Conservation (phyloP, 2,888 invertebrate species). For the Noctua janthina region DNA sequence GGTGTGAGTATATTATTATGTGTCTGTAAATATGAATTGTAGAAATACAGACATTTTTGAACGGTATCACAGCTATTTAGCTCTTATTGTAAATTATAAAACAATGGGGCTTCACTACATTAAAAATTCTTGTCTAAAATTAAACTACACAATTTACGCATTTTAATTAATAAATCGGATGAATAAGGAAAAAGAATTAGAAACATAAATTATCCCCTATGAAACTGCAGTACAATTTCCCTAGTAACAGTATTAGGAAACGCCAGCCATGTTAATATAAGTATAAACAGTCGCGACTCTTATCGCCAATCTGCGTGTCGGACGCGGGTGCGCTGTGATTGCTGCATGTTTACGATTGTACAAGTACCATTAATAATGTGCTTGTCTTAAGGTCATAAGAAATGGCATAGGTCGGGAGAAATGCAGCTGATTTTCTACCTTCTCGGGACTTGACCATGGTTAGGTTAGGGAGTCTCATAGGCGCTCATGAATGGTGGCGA, state of each 20-base stretch:
- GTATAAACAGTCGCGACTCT: conserved; percentile 26
- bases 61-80: background rate
- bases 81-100: background rate
- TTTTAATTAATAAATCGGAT: background rate
- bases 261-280: conserved; percentile 11
- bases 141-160: background rate
- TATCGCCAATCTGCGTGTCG: conserved; percentile 37
- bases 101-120: background rate
- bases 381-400: conserved; percentile 8
- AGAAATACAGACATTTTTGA: background rate
- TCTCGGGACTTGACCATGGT: background rate
- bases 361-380: background rate
- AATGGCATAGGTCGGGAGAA: conserved; percentile 40
- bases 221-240: background rate
- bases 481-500: no score
- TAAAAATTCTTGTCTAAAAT: background rate
- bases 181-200: background rate
- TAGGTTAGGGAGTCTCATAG: background rate
- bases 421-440: background rate
- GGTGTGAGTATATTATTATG: background rate
- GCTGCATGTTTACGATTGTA: background rate
- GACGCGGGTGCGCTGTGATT: background rate
- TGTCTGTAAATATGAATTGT: background rate
- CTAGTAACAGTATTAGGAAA: conserved; percentile 23
- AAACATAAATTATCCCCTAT: background rate